Evolutionary conservation across 2,888 invertebrate genomes (phyloP), one percentile per base, ranked within the genome.

Genomic region (Sturmia bella): DNA sequence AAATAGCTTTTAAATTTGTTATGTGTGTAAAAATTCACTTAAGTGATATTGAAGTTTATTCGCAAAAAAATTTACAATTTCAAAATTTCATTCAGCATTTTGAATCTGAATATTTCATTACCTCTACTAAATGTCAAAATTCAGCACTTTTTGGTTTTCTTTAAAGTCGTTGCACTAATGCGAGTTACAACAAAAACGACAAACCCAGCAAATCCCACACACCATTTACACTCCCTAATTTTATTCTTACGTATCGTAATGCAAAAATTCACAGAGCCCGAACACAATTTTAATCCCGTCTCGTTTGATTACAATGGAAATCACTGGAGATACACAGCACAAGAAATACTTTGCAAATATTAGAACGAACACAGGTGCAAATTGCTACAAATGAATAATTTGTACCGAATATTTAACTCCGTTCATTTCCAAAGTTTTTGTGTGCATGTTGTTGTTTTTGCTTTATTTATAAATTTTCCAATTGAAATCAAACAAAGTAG

Each of bases 371-470:
- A 45, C 82, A 80, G 84, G 85, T 85, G 85, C 86, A 86, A 87
- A 87, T 87, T 87, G 86, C 85, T 84, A 85, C 85, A 86, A 87
- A 88, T 88, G 85, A 88, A 88, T 88, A 86, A 88, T 88, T 88
- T 88, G 85, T 85, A 52, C 74, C 83, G 84, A 84, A 85, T 86
- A 70, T 70, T 78, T 54, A 59, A 66, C 63, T 72, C 52, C 17
- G 56, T 63, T 63, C 64, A 45, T 48, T 39, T 50, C 63, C n/a
- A 54, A n/a, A 27, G 39, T 52, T 52, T 45, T 21, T 48, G 61
- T n/a, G 21, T 39, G 2, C 5, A 24, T 48, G 12, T 24, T 21
- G 56, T 45, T 57, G 21, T 61, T 76, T 61, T 61, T 69, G 37
- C 54, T 45, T 45, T 37, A 54, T 54, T 69, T 69, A 24, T 17